Evolutionary conservation across 2,888 invertebrate genomes (phyloP), one percentile per base, ranked within the genome.

Genomic region (Pyralis farinalis): DNA sequence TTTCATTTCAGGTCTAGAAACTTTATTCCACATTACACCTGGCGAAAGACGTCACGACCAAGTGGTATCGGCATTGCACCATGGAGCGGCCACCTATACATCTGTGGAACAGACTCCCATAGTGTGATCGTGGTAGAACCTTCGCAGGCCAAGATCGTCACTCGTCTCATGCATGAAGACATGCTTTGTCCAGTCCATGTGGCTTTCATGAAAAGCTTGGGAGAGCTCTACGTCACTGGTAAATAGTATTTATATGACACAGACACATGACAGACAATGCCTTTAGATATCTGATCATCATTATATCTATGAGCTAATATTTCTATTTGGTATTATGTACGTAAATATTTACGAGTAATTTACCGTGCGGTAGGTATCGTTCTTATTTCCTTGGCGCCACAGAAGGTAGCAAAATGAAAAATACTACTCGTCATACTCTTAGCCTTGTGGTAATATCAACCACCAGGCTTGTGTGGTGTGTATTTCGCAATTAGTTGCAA

Each of bases 41-140:
- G 91, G 91, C 81, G 85, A 28, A 89, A 91, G 67, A 85, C 90
- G 31, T 89, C 91, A 1, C 84, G 94, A 54, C 95, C 95, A 0
- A 90, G 93, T 12, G 95, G 95, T 1, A 77, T 95, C 0, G 92
- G 91, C 0, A 78, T 93, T 7, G 90, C 93, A 22, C 92, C 92
- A 0, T 93, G 93, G 90, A 86, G 84, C 47, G 90, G 91, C 37
- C 87, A 91, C 34, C 71, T 90, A 0, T 90, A 91, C 59, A 88
- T 95, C 32, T 93, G 92, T 52, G 92, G 94, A 1, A 92, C 94
- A 50, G 94, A 94, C 54, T 92, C 92, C 32, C 93, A 93, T 31
- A 87, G 91, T 37, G 86, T 91, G 3, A 66, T 91, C 11, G 90
- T 88, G 3, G 78, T 89, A 12, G 89, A 89, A 40, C 64, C 84